phyloP scores from a whole-genome alignment of 1,140 invertebrate species.

The Pemphigus obesinymphae region DNA sequence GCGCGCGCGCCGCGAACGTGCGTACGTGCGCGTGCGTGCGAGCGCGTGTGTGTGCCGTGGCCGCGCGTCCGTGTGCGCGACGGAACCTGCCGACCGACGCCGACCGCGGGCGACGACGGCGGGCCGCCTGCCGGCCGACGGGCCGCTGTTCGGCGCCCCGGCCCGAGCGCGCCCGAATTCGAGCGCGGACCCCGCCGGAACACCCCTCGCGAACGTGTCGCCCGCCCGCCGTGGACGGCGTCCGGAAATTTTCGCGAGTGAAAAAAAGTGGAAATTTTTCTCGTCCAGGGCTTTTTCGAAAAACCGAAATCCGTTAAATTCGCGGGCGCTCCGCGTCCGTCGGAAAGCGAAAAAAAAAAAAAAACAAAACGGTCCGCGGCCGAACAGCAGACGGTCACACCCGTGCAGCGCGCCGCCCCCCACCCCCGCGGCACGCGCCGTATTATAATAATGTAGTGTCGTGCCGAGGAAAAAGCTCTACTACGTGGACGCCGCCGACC shows the following conservation, averaged over 20 bases:
- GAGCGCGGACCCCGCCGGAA: background rate
- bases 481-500: background rate
- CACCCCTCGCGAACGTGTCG: background rate
- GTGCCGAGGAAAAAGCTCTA: too few relatives aligned
- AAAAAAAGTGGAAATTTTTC: background rate
- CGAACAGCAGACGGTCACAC: background rate
- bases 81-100: slow-evolving; percentile 18
- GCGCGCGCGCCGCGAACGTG: background rate
- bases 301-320: background rate
- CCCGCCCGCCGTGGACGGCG: background rate
- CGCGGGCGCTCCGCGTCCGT: too few relatives aligned
- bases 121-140: background rate
- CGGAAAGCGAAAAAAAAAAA: too few relatives aligned
- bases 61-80: background rate
- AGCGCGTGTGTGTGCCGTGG: background rate
- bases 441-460: too few relatives aligned
- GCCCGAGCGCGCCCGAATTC: slow-evolving; percentile 24
- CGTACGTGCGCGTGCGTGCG: background rate
- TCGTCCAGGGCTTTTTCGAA: background rate
- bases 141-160: slow-evolving; percentile 1
- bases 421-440: background rate
- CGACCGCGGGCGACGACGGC: background rate
- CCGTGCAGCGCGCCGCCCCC: background rate
- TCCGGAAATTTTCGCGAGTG: background rate
- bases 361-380: background rate